A percentile compares a stretch with the other conserved stretches of the same genome.
These are phyloP conservation scores for Eristalis pertinax DNA, from an alignment of 2,888 invertebrate species.

Conservation along the genomic window DNA sequence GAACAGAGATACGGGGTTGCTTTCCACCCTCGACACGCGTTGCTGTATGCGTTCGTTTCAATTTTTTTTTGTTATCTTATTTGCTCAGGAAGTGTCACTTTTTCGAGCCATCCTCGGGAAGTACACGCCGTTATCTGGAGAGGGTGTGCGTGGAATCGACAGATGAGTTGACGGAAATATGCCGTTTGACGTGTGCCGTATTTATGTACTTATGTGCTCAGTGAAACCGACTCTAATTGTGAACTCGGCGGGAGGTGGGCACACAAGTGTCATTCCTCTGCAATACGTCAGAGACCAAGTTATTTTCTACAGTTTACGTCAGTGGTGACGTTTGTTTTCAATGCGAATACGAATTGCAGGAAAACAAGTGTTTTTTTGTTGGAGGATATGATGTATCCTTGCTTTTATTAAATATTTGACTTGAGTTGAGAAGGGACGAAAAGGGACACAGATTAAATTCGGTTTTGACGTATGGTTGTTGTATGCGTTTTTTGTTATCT, in stretches of 20 bases:
- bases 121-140: slow-evolving; percentile 15
- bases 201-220: slow-evolving; percentile 53
- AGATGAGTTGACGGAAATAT: slow-evolving; percentile 53
- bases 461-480: not conserved
- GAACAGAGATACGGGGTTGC: slow-evolving; percentile 59
- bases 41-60: slow-evolving; percentile 2
- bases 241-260: not conserved
- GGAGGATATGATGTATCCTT: too few relatives aligned
- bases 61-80: slow-evolving; percentile 73
- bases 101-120: slow-evolving; percentile 14
- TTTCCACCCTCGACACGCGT: slow-evolving; percentile 20
- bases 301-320: not conserved
- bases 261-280: not conserved
- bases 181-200: slow-evolving; percentile 40
- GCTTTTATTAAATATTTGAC: not conserved
- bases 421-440: too few relatives aligned
- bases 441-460: not conserved
- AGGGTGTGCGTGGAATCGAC: slow-evolving; percentile 56
- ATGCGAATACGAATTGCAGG: not conserved
- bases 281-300: not conserved
- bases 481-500: not conserved
- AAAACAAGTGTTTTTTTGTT: too few relatives aligned
- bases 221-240: slow-evolving; percentile 38
- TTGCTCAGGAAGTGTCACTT: slow-evolving; percentile 73
- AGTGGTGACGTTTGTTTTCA: not conserved